Percentiles rank a stretch among this genome's conserved stretches.
Evolutionary conservation across 2,113 vertebrate species (phyloP).

Genomic region (Odocoileus virginianus): DNA sequence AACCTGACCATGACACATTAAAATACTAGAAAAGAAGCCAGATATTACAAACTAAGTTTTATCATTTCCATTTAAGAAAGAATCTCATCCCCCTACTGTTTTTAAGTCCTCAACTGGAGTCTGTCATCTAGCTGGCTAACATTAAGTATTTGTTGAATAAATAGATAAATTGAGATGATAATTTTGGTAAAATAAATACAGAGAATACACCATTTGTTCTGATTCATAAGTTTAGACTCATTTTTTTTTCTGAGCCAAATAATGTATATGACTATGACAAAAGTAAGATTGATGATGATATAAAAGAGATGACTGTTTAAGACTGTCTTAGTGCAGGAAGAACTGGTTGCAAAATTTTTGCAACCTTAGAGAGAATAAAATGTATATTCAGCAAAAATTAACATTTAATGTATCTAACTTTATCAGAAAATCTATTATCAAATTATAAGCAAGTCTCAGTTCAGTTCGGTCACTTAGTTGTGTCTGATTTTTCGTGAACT

Average conservation of each 20-base stretch:
- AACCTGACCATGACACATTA: neutral
- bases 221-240: neutral
- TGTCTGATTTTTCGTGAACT: neutral
- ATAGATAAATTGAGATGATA: neutral
- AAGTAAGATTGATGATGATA: neutral
- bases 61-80: neutral
- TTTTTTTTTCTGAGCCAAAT: neutral
- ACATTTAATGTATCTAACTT: neutral
- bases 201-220: neutral
- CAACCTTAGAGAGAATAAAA: neutral
- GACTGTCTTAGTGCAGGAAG: neutral
- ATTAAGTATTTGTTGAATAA: conserved; percentile 6
- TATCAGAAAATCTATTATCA: neutral
- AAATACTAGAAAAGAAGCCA: conserved; percentile 5
- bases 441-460: neutral
- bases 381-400: neutral
- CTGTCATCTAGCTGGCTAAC: neutral
- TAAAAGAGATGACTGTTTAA: neutral
- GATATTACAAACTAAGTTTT: neutral
- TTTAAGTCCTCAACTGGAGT: neutral
- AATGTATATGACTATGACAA: neutral
- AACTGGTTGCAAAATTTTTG: neutral
- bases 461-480: fast-evolving
- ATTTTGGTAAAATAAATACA: neutral
- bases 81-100: neutral